phyloP scores from a whole-genome alignment of 1,140 invertebrate species.

The Apis laboriosa region DNA sequence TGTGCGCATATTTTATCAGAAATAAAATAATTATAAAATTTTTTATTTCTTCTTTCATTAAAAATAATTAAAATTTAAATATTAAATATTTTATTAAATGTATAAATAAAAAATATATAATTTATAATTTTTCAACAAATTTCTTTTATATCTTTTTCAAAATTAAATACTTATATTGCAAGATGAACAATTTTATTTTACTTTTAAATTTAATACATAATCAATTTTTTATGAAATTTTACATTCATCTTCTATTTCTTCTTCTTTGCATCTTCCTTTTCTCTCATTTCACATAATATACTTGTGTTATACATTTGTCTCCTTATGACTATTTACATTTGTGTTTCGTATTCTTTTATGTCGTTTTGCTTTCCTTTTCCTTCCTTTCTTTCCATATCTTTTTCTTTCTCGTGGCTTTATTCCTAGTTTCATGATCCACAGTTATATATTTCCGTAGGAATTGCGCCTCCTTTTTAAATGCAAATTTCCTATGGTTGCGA shows the following conservation, averaged over 20 bases:
- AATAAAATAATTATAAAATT: no score
- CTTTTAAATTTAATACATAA: background rate
- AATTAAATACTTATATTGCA: no score
- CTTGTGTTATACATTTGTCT: constrained; percentile 16
- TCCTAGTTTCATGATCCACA: constrained; percentile 26
- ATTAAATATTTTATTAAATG: no score
- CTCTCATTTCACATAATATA: background rate
- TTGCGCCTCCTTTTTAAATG: constrained; percentile 61
- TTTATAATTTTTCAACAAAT: no score
- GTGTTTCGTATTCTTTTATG: constrained; percentile 6
- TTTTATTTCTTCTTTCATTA: no score
- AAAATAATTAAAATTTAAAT: no score
- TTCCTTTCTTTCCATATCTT: background rate
- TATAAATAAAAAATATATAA: no score
- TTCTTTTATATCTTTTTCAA: no score
- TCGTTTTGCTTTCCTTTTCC: background rate
- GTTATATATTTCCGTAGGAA: constrained; percentile 56
- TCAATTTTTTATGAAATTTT: no score
- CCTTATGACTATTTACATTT: background rate
- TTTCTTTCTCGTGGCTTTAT: constrained; percentile 39
- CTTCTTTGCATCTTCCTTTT: background rate
- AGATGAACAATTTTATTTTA: no score
- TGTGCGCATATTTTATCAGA: no score
- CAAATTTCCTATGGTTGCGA: constrained; percentile 51
- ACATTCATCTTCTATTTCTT: no score